A percentile compares a stretch with the other conserved stretches of the same genome.
Evolutionary conservation across 2,888 invertebrate genomes (phyloP).

Genomic region (Teinopalpus imperialis): DNA sequence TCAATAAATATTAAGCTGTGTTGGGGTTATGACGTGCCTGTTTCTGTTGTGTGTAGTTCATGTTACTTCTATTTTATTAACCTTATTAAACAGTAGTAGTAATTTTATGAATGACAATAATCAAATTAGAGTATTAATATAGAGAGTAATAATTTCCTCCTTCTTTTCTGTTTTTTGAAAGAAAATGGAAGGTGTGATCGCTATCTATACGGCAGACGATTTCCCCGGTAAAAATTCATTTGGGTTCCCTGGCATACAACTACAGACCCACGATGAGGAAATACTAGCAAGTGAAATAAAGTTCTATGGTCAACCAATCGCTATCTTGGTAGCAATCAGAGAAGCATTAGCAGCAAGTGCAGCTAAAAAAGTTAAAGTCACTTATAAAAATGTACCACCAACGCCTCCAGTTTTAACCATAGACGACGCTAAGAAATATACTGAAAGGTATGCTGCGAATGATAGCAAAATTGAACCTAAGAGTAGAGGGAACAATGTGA

Average conservation of each 20-base stretch:
- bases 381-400: constrained; percentile 66
- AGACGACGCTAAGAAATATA: constrained; percentile 69
- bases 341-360: constrained; percentile 79
- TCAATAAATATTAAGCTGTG: too few relatives aligned
- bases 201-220: constrained; percentile 84
- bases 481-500: constrained; percentile 54
- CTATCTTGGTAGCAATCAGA: constrained; percentile 84
- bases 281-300: constrained; percentile 79
- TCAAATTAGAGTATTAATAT: too few relatives aligned
- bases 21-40: too few relatives aligned
- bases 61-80: not conserved
- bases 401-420: constrained; percentile 59
- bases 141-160: too few relatives aligned
- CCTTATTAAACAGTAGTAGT: too few relatives aligned
- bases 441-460: constrained; percentile 43
- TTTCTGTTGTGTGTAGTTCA: not conserved
- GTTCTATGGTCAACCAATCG: constrained; percentile 86
- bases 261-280: constrained; percentile 68
- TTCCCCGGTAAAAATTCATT: constrained; percentile 86
- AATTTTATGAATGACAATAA: too few relatives aligned
- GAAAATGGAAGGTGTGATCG: constrained; percentile 84
- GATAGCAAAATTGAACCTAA: constrained; percentile 46
- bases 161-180: constrained; percentile 51
- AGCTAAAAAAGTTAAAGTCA: constrained; percentile 81
- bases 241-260: constrained; percentile 51